These are phyloP conservation scores for Bryconaethiops microstoma DNA, from an alignment of 2,797 vertebrate genomes.

Conservation along the genomic window DNA sequence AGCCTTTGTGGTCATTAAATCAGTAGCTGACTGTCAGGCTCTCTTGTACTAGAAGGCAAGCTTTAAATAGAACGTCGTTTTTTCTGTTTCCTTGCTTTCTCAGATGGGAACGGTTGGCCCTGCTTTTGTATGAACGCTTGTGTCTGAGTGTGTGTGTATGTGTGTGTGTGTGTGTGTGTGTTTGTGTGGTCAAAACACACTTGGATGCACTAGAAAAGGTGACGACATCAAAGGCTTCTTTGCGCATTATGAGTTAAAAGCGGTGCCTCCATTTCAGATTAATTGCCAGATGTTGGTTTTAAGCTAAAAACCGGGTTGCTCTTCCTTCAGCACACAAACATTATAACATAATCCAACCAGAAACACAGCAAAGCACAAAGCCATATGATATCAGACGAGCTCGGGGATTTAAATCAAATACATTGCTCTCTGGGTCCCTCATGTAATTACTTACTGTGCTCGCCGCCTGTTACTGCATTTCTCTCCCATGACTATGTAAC, in stretches of 20 bases:
- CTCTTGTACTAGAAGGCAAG: slow-evolving; percentile 8
- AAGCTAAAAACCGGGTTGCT: neutral
- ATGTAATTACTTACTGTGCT: slow-evolving; percentile 26
- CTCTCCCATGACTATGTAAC: neutral
- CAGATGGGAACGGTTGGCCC: slow-evolving; percentile 35
- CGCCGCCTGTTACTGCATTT: slow-evolving; percentile 3
- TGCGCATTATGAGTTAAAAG: slow-evolving; percentile 7
- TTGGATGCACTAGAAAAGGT: neutral
- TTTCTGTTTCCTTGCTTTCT: slow-evolving; percentile 16
- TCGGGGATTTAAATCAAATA: slow-evolving; percentile 23
- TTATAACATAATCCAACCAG: neutral
- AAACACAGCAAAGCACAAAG: neutral
- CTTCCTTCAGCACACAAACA: neutral
- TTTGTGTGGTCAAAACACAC: neutral
- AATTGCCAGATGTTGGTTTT: slow-evolving; percentile 6
- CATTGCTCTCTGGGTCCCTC: neutral
- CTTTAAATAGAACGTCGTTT: slow-evolving; percentile 43
- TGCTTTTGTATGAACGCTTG: slow-evolving; percentile 12
- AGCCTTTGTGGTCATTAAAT: neutral
- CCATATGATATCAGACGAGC: slow-evolving; percentile 4
- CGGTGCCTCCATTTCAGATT: neutral
- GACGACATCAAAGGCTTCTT: slow-evolving; percentile 7
- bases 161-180: no score
- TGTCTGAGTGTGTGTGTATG: neutral
- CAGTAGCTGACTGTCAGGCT: slow-evolving; percentile 9